Conservation (phyloP, 2,797 vertebrate genomes). For the Glossophaga mutica region DNA sequence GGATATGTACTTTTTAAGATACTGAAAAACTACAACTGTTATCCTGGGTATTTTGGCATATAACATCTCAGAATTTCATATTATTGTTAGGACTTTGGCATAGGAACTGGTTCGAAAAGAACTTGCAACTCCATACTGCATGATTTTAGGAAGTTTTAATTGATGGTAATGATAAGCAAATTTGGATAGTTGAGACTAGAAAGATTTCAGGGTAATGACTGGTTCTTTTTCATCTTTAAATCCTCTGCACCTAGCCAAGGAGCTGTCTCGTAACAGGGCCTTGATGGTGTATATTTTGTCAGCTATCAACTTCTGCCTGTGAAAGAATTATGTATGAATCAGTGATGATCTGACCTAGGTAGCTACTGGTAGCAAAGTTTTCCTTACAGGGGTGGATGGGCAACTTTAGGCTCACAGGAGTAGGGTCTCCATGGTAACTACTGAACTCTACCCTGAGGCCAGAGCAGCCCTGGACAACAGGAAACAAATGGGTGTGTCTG, state of each 20-base stretch:
- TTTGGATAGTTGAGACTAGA: slow-evolving; percentile 58
- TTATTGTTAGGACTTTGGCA: slow-evolving; percentile 62
- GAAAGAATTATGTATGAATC: not conserved
- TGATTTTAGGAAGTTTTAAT: slow-evolving; percentile 71
- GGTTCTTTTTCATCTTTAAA: not conserved
- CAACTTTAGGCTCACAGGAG: not conserved
- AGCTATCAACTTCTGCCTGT: not conserved
- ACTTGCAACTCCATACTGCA: slow-evolving; percentile 55
- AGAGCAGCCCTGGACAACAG: not conserved
- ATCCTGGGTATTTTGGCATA: slow-evolving; percentile 77
- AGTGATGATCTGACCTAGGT: not conserved
- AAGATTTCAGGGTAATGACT: not conserved
- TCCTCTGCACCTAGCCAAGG: not conserved
- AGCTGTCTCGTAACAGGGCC: not conserved
- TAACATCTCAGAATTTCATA: slow-evolving; percentile 70
- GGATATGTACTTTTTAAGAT: slow-evolving; percentile 31
- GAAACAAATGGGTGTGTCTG: not conserved
- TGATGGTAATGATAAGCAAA: slow-evolving; percentile 66
- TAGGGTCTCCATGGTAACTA: not conserved
- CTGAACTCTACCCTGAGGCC: not conserved
- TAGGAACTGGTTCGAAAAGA: slow-evolving; percentile 57
- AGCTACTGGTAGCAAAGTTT: not conserved
- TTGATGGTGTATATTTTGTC: not conserved
- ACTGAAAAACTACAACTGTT: slow-evolving; percentile 58
- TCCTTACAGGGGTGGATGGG: not conserved